Evolutionary conservation across 2,113 vertebrate genomes (phyloP), one percentile per base, ranked within the genome.

Genomic region (Labeo catla): DNA sequence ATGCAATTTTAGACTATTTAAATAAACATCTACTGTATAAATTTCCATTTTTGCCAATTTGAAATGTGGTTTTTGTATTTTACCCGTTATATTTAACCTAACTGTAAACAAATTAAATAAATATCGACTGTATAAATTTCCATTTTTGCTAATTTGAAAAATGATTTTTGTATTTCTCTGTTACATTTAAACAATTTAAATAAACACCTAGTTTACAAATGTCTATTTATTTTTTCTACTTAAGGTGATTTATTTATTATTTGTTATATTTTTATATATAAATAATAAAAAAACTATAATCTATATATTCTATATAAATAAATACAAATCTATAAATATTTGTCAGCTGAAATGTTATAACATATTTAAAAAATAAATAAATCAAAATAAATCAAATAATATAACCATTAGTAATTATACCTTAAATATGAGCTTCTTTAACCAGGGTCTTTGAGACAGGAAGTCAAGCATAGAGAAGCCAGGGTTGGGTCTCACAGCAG

Each of bases 381-480:
- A 57, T 8, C 7, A 21, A 59, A 3, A 39, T 3, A 39, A 39
- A 2, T 21, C 52, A 54, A 54, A 59, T 59, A 59, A 59, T 21
- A 21, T 28, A 28, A 28, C 28, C 28, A 21, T 59, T 16, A 59
- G 19, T 59, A 7, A 59, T 3, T 59, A 3, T 61, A 98, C 97
- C 97, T 99, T 99, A 92, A 99, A 98, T 91, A 99, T 94, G 84
- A 98, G 92, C 73, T 95, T 98, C 92, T 97, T 99, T 92, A 99
- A 95, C 96, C 95, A 98, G 54, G 98, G 95, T 88, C 96, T 97
- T 91, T 98, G 96, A 4, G 98, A 96, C 87, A 99, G 93, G 92
- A 99, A 99, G 94, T 99, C 98, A 91, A 98, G 87, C 95, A 97
- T 92, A 84, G 98, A 99, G 94, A 99, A 99, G 19, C 98, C 97